Base-by-base conservation (phyloP, 2,888 invertebrate genomes). In the Bellardia bayeri region DNA sequence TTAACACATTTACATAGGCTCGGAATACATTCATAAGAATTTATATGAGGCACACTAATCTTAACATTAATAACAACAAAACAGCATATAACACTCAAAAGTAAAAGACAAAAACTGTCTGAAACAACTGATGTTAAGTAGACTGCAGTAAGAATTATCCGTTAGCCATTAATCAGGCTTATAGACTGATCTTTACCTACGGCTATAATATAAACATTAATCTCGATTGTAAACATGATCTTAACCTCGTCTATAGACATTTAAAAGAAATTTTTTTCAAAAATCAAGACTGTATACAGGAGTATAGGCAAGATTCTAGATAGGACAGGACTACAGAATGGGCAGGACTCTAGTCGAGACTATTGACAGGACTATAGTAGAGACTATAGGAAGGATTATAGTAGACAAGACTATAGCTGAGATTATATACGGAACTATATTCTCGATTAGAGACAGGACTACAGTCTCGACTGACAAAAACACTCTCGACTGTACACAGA, bases 11-110 rank as follows among this genome's bases (percentile, higher is more conserved):
- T 63, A 51, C 40, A 23, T 13, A 16, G 13, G 40, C 51, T 45
- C 0, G 2, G 6, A 4, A 61, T 33, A 58, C 37, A 30, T 3
- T 16, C 2, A 49, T 58, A 61, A 56, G 37, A 58, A 61, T 69
- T 71, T 37, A 63, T 58, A 51, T 45, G 16, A 74, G 23, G 16
- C 72, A 68, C 33, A 69, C 61, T 66, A 66, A 78, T 79, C 11
- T 13, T 37, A 37, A 14, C 23, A 66, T 61, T 40, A 42, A 74
- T 23, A 71, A 23, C 54, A 64, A 16, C 11, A 45, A 33, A 8
- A 72, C 23, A 11, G 40, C 23, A 56, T 40, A 16, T 40, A 56
- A 74, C 82, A 56, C 74, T 68, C 33, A 1, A 58, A 37, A 42
- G n/a, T 5, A n/a, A 7, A 23, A 58, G 4, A 58, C 23, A 23